Base-by-base conservation (phyloP, 2,888 invertebrate genomes). In the Fragum fragum region DNA sequence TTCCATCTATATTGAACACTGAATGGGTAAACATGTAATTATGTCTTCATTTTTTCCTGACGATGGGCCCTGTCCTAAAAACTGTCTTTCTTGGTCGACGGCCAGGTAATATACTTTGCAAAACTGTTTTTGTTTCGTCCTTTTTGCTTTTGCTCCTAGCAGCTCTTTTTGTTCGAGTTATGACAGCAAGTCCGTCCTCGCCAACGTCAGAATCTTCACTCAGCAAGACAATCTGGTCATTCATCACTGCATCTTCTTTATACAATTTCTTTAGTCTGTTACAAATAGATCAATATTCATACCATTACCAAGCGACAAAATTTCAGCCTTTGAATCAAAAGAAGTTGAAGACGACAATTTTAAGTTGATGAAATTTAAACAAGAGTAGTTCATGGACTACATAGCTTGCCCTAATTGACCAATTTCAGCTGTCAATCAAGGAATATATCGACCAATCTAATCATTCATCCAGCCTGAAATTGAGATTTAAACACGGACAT, bases 191-290 rank as follows among this genome's bases (percentile, higher is more conserved):
- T 26, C 85, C 85, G 23, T 85, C 85, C 28, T 69, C 73, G 0
- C 75, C 79, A 29, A 66, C 66, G 29, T 57, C 57, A 6, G 69
- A 61, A 16, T 78, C 79, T 7, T 70, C 79, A 11, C n/a, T 42
- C 23, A 26, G 42, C 18, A 9, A 26, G 9, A 61, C 26, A 2
- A 82, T 82, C 47, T 80, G 79, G 16, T 82, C 80, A 39, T 80
- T 63, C 42, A 82, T 23, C 6, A 82, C 57, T 39, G 77, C 73
- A 5, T 82, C 85, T 28, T 53, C 53, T 21, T 71, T 73, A 66
- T 85, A 85, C 47, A 85, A 69, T 63, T 77, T 77, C 73, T 76
- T 82, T n/a, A 57, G 79, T 42, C 85, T 85, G 75, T 23, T 32
- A 16, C 14, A n/a, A 63, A 16, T 32, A 14, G n/a, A 63, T 32